phyloP scores from a whole-genome alignment of 1,140 invertebrate genomes.

The Lepidurus packardi region DNA sequence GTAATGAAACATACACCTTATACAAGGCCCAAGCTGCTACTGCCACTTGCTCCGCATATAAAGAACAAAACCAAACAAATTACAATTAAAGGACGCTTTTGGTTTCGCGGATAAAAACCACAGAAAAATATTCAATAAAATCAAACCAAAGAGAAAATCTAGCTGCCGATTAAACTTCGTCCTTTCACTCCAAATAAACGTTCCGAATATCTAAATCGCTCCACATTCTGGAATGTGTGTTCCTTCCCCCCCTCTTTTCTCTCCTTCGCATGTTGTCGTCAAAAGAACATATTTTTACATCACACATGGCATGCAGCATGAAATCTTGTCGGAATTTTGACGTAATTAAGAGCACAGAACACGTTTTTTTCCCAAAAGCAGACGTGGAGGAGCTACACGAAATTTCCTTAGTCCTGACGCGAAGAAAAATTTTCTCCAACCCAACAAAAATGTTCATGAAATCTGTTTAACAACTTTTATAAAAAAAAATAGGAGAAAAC shows the following conservation, averaged over 20 bases:
- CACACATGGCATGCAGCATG: conserved; percentile 10
- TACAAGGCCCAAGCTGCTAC: conserved; percentile 17
- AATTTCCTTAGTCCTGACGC: not conserved
- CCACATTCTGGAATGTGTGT: conserved; percentile 14
- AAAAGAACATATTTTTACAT: conserved; percentile 9
- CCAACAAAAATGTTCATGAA: not conserved
- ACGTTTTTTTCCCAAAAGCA: not conserved
- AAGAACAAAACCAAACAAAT: not conserved
- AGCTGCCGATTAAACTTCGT: not conserved
- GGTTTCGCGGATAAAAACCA: conserved; percentile 19
- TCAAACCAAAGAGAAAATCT: not conserved
- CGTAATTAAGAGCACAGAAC: not conserved
- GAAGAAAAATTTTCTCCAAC: not conserved
- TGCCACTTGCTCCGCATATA: conserved; percentile 17
- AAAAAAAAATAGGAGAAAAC: not conserved
- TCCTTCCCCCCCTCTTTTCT: not conserved
- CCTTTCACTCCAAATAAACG: not conserved
- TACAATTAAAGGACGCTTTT: not conserved
- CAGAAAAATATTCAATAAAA: conserved; percentile 1
- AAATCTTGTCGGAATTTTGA: conserved; percentile 3
- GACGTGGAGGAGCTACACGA: not conserved
- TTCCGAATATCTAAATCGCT: conserved; percentile 3
- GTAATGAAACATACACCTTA: conserved; percentile 19
- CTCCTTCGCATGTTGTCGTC: not conserved
- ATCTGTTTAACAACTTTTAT: not conserved